These are phyloP conservation scores for Papilio glaucus DNA, from an alignment of 1,140 invertebrate genomes.

Conservation along the genomic window DNA sequence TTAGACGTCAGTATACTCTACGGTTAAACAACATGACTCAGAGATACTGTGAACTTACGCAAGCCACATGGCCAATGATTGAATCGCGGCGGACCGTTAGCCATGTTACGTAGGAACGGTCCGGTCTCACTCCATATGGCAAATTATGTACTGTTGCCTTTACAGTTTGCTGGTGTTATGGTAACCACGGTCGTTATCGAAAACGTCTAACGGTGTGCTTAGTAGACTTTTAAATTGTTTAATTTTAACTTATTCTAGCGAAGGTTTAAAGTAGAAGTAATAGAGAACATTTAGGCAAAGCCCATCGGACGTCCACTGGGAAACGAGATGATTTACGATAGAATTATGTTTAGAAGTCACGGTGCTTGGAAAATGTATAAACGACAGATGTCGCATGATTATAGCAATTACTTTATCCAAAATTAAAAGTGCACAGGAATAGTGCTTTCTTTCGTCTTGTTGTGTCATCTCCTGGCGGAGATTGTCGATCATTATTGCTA, in stretches of 20 bases:
- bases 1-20: neutral
- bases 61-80: slow-evolving; percentile 25
- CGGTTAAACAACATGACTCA: neutral
- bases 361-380: too few species aligned
- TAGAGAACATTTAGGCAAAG: too few species aligned
- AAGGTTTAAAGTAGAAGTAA: too few species aligned
- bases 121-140: slow-evolving; percentile 44
- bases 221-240: neutral
- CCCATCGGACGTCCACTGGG: too few species aligned
- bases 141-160: slow-evolving; percentile 38
- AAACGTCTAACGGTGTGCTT: neutral
- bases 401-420: too few species aligned
- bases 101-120: slow-evolving; percentile 39
- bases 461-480: too few species aligned
- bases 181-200: slow-evolving; percentile 14
- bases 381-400: too few species aligned
- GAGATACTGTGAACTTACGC: slow-evolving; percentile 14
- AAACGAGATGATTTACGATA: too few species aligned
- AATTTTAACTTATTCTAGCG: neutral
- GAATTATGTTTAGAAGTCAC: too few species aligned
- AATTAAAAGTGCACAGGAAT: too few species aligned
- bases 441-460: too few species aligned
- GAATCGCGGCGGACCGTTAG: slow-evolving; percentile 19
- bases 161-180: slow-evolving; percentile 30
- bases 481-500: too few species aligned